Conservation (phyloP, 2,888 invertebrate genomes). For the Molanna angustata region DNA sequence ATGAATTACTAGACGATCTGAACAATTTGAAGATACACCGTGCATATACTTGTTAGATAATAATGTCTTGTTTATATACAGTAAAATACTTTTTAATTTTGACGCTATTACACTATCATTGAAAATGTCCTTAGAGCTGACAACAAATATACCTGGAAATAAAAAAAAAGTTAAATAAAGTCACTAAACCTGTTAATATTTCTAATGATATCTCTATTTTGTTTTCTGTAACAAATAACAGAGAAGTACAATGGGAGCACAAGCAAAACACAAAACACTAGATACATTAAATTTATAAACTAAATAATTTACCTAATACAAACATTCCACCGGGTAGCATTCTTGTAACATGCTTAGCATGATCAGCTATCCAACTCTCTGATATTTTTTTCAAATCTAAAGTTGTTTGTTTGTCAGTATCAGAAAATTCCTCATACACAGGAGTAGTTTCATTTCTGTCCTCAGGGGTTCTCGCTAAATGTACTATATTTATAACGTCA, state of each 20-base stretch:
- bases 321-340: conserved; percentile 91
- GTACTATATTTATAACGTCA: conserved; percentile 59
- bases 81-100: conserved; percentile 59
- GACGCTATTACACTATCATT: conserved; percentile 54
- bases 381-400: conserved; percentile 44
- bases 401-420: conserved; percentile 39
- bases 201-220: too few relatives aligned
- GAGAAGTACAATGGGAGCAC: too few relatives aligned
- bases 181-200: too few relatives aligned
- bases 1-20: conserved; percentile 66
- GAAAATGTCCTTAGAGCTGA: conserved; percentile 64
- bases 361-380: conserved; percentile 71
- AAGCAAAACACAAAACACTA: background rate
- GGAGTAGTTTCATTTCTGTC: conserved; percentile 44
- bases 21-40: conserved; percentile 53
- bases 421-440: conserved; percentile 42
- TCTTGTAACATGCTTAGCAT: conserved; percentile 81
- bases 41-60: conserved; percentile 57
- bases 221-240: too few relatives aligned
- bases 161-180: background rate
- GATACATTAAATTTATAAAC: background rate
- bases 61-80: conserved; percentile 56
- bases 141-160: conserved; percentile 66
- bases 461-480: conserved; percentile 75
- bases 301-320: conserved; percentile 63